phyloP scores from a whole-genome alignment of 2,888 invertebrate species.

The Drosophila macrospina region DNA sequence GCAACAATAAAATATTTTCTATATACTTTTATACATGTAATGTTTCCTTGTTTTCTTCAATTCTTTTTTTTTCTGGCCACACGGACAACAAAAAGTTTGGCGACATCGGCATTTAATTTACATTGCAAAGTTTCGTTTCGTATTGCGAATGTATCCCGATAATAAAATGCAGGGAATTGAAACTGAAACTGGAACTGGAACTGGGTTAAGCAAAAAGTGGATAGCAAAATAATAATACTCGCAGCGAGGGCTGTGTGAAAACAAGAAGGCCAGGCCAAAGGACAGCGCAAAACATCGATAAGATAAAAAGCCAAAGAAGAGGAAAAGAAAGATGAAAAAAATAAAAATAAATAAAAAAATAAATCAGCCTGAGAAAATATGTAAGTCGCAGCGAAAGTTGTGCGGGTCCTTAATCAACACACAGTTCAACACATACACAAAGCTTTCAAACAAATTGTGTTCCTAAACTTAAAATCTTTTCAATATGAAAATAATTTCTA shows the following conservation, averaged over 20 bases:
- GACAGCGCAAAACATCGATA: conserved; percentile 52
- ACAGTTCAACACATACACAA: conserved; percentile 26
- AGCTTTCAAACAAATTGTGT: conserved; percentile 3
- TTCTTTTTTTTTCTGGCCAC: conserved; percentile 13
- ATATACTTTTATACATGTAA: conserved; percentile 26
- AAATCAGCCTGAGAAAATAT: conserved; percentile 18
- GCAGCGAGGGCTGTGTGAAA: conserved; percentile 29
- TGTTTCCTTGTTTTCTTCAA: neutral
- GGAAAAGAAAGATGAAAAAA: too few relatives aligned
- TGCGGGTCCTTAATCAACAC: conserved; percentile 50
- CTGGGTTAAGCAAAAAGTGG: conserved; percentile 67
- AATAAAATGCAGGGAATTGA: conserved; percentile 64
- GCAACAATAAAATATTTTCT: conserved; percentile 65
- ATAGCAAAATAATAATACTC: conserved; percentile 38
- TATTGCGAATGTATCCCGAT: conserved; percentile 60
- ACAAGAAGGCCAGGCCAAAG: conserved; percentile 29
- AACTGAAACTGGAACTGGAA: conserved; percentile 42
- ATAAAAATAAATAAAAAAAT: too few relatives aligned
- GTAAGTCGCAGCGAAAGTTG: conserved; percentile 42
- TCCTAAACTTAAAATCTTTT: conserved; percentile 1
- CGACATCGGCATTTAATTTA: conserved; percentile 77
- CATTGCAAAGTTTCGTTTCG: conserved; percentile 73
- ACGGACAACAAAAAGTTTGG: conserved; percentile 66
- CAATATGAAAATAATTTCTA: neutral
- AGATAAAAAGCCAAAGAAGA: conserved; percentile 50